Percentiles rank a stretch among this genome's conserved stretches.
These are phyloP conservation scores for Agapornis canus DNA, from an alignment of 2,797 vertebrate genomes.

Conservation along the genomic window DNA sequence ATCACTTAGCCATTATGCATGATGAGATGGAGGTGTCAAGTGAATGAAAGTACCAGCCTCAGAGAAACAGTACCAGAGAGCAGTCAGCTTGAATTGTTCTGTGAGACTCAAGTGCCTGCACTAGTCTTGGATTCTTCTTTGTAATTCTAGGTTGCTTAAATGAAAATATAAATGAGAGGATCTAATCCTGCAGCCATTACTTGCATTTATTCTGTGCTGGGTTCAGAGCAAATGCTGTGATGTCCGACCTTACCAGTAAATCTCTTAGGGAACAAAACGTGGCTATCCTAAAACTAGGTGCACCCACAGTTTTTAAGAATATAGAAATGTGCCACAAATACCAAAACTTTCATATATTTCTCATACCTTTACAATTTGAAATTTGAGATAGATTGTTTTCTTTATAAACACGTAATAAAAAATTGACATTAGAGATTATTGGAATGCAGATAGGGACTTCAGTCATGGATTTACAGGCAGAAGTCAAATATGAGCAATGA, in stretches of 20 bases:
- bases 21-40: background rate
- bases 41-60: background rate
- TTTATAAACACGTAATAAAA: slow-evolving; percentile 27
- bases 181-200: background rate
- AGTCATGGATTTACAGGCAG: slow-evolving; percentile 26
- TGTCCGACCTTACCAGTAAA: background rate
- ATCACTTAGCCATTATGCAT: background rate
- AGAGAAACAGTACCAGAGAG: background rate
- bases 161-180: background rate
- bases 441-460: slow-evolving; percentile 33
- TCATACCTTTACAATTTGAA: background rate
- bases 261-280: background rate
- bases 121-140: background rate
- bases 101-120: background rate
- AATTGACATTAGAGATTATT: background rate
- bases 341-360: background rate
- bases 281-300: background rate
- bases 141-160: background rate
- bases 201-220: background rate
- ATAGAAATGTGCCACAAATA: background rate
- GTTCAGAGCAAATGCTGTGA: background rate
- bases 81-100: background rate
- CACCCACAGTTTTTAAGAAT: background rate
- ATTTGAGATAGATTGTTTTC: background rate
- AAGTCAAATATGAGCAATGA: slow-evolving; percentile 47